Evolutionary conservation across 2,888 invertebrate genomes (phyloP), one percentile per base, ranked within the genome.

Genomic region (Itoplectis maculator): DNA sequence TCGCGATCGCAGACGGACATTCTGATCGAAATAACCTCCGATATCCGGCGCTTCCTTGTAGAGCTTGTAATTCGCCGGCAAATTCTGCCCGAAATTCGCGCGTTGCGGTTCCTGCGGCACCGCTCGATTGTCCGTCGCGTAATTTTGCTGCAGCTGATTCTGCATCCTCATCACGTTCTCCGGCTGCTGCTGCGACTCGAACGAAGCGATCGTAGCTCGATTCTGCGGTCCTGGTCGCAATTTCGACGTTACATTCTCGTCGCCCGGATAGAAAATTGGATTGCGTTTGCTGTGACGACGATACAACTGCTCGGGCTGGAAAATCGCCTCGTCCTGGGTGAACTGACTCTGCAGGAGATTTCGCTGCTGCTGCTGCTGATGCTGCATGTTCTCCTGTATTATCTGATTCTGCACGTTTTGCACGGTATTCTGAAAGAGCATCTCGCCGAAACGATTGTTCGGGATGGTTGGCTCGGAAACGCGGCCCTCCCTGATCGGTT

Each of bases 331-430:
- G 9, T 83, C 75, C 23, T 76, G 75, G 6, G 70, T 47, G 2
- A 89, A 69, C 56, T 86, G 88, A 86, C 87, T 89, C 75, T 90
- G 90, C 20, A 90, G 40, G 3, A 88, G 29, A 73, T 90, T 90
- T 42, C 90, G 90, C 51, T 92, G 89, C 11, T 92, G 91, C 92
- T 90, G 90, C 47, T 29, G 29, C 29, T 29, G 29, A 3, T 92
- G 89, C 8, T 92, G 91, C 93, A 92, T 93, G 47, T 91, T 92
- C 54, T 93, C 92, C 69, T 93, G 93, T 56, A 93, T 93, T 81
- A 92, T 92, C 51, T 92, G 92, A 88, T 93, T 93, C 51, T 92
- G 92, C 4, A 92, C 92, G 77, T 92, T 92, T 70, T 93, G 92
- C 0, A 93, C 93, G 0, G 92, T 86, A 70, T 92, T 92, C 81